phyloP scores from a whole-genome alignment of 2,113 vertebrate species.

The Xerus inauris region DNA sequence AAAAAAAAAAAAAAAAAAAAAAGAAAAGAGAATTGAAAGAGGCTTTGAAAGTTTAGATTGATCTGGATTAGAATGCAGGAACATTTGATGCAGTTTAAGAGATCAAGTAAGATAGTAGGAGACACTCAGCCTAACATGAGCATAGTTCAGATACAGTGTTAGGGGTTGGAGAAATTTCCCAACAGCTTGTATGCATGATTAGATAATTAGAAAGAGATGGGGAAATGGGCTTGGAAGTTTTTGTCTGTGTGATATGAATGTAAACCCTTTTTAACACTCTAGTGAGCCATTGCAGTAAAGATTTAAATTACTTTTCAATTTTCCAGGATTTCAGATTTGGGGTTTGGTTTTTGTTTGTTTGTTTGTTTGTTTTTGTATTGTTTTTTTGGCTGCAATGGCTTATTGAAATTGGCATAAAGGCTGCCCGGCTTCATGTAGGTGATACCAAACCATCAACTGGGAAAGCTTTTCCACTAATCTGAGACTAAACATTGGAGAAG shows the following conservation, averaged over 20 bases:
- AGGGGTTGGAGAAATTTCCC: background rate
- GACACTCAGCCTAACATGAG: background rate
- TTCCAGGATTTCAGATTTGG: background rate
- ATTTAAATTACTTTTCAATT: background rate
- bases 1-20: too few relatives aligned
- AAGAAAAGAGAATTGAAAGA: too few relatives aligned
- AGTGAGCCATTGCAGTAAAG: background rate
- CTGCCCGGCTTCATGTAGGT: background rate
- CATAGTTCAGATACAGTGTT: background rate
- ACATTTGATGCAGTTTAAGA: background rate
- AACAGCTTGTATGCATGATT: background rate
- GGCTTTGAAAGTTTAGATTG: background rate
- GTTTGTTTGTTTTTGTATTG: background rate
- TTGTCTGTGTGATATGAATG: background rate
- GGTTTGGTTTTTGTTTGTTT: too few relatives aligned
- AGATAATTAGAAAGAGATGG: background rate
- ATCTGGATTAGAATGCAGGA: background rate
- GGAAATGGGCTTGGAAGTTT: background rate
- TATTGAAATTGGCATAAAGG: background rate
- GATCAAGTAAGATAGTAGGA: background rate
- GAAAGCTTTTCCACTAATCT: background rate
- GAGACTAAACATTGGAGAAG: background rate
- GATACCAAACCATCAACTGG: background rate
- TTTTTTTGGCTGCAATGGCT: background rate
- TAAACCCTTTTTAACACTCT: background rate